phyloP scores from a whole-genome alignment of 2,888 invertebrate species.

The Mesorhabditis belari region DNA sequence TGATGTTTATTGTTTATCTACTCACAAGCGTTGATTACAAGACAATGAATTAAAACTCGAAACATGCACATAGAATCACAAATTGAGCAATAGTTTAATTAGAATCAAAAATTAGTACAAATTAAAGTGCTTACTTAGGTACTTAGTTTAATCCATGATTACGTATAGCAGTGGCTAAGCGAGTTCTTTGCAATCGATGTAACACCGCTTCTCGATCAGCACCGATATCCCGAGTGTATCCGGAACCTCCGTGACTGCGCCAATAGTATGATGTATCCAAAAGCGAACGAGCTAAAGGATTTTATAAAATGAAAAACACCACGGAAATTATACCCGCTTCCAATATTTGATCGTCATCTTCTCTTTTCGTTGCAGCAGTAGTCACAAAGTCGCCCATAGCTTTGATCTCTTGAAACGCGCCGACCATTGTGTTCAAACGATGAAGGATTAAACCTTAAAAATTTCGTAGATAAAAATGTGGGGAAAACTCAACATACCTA shows the following conservation, averaged over 20 bases:
- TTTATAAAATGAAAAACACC: neutral
- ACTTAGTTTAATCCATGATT: too few species aligned
- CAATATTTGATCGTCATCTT: conserved; percentile 29
- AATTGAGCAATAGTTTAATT: too few species aligned
- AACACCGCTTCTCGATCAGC: conserved; percentile 32
- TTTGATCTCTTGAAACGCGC: conserved; percentile 46
- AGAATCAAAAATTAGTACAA: too few species aligned
- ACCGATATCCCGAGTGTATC: conserved; percentile 30
- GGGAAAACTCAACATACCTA: conserved; percentile 16
- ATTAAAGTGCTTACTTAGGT: too few species aligned
- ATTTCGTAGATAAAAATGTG: neutral
- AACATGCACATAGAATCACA: too few species aligned
- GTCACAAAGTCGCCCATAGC: conserved; percentile 32
- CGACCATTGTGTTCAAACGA: conserved; percentile 79
- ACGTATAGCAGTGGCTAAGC: conserved; percentile 15
- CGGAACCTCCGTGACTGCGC: conserved; percentile 42
- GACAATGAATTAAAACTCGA: too few species aligned
- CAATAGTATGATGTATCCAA: conserved; percentile 32
- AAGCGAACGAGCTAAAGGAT: conserved; percentile 43
- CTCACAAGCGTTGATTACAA: too few species aligned
- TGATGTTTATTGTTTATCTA: too few species aligned
- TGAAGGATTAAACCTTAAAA: conserved; percentile 78
- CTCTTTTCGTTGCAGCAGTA: conserved; percentile 7
- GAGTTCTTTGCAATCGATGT: conserved; percentile 41
- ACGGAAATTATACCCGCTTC: conserved; percentile 17